These are phyloP conservation scores for Gymnobelideus leadbeateri DNA, from an alignment of 2,113 vertebrate species.

Conservation along the genomic window DNA sequence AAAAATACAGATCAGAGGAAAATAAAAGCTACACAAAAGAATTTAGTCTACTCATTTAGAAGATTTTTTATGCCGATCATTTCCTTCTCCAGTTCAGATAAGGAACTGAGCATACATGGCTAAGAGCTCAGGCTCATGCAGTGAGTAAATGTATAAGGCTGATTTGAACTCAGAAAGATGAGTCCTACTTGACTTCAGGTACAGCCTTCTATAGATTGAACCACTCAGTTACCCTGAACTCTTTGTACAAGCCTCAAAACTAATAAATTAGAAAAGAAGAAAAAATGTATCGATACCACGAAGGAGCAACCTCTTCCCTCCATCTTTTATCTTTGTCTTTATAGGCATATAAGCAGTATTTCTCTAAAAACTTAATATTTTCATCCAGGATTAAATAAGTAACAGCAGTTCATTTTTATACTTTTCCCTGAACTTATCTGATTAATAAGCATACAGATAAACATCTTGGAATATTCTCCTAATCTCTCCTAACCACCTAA, in stretches of 20 bases:
- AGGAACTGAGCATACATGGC: neutral
- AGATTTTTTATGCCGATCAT: neutral
- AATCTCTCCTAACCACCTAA: neutral
- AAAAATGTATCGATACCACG: neutral
- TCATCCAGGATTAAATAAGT: neutral
- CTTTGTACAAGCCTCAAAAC: neutral
- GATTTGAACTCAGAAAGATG: neutral
- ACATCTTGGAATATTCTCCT: neutral
- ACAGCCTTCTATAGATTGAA: neutral
- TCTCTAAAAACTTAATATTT: neutral
- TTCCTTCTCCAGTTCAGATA: neutral
- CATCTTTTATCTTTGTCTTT: neutral
- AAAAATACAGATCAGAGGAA: conserved; percentile 74
- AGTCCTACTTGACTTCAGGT: neutral
- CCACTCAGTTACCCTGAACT: conserved; percentile 14
- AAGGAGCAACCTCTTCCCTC: neutral
- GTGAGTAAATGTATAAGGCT: neutral
- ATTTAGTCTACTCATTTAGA: neutral
- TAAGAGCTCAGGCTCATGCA: neutral
- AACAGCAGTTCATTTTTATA: neutral
- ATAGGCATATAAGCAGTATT: neutral
- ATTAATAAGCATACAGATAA: neutral
- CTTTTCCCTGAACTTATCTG: neutral
- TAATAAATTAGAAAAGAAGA: neutral
- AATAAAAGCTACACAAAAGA: conserved; percentile 48